Evolutionary conservation across 2,113 vertebrate genomes (phyloP).

Genomic region (Pseudorhombus dupliciocellatus): DNA sequence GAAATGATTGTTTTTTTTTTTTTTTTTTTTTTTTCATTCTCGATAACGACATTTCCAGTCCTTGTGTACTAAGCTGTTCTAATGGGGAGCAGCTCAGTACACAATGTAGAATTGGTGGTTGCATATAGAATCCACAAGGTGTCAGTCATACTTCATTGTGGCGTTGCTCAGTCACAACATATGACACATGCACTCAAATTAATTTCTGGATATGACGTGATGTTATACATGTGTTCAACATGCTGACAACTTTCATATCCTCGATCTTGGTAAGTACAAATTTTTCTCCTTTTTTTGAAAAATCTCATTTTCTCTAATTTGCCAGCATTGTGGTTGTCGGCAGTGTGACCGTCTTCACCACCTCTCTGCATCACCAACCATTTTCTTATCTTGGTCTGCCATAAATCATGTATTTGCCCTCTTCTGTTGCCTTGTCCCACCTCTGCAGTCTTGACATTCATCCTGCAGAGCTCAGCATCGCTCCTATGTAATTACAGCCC

Average conservation of each 20-base stretch:
- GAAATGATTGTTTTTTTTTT: constrained; percentile 53
- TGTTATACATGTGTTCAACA: neutral
- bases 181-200: neutral
- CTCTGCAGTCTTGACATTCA: constrained; percentile 64
- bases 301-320: neutral
- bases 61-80: no score
- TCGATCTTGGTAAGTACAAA: neutral
- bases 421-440: constrained; percentile 32
- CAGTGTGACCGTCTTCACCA: neutral
- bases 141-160: constrained; percentile 53
- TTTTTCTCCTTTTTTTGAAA: neutral
- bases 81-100: neutral
- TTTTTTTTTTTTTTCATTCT: neutral
- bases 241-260: neutral
- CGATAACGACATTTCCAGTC: neutral
- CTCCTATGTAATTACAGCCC: constrained; percentile 82
- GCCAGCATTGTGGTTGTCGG: neutral
- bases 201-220: neutral
- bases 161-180: neutral
- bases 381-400: neutral
- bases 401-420: constrained; percentile 33
- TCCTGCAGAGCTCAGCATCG: constrained; percentile 80
- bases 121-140: constrained; percentile 63
- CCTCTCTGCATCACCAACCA: neutral
- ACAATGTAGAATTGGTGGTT: neutral